Conservation (phyloP, 2,888 invertebrate genomes). For the Drosophila sordidapex region DNA sequence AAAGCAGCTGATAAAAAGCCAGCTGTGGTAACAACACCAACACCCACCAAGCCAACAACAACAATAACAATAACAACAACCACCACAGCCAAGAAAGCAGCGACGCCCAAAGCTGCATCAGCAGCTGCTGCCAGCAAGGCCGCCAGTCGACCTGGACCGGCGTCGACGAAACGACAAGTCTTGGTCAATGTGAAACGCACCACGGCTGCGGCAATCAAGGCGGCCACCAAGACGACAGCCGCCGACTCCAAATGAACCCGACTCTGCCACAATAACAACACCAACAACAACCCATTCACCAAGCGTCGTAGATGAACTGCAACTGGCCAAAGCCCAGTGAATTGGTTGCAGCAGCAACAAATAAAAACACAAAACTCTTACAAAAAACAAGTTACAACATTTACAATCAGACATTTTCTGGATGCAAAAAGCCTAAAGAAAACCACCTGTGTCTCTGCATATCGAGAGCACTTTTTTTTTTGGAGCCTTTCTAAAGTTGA, state of each 20-base stretch:
- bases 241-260: constrained; percentile 60
- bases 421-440: constrained; percentile 26
- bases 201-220: constrained; percentile 53
- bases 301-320: constrained; percentile 20
- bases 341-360: constrained; percentile 56
- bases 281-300: constrained; percentile 1
- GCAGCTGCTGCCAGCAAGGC: constrained; percentile 37
- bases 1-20: constrained; percentile 46
- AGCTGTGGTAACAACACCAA: background rate
- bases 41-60: constrained; percentile 38
- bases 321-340: constrained; percentile 44
- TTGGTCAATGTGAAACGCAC: constrained; percentile 70
- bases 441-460: constrained; percentile 45
- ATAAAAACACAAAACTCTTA: constrained; percentile 19
- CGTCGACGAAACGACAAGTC: constrained; percentile 65
- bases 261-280: constrained; percentile 1
- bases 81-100: constrained; percentile 44
- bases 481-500: constrained; percentile 48
- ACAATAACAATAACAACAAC: background rate
- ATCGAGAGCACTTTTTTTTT: constrained; percentile 41
- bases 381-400: constrained; percentile 20
- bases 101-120: constrained; percentile 42
- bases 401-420: constrained; percentile 23
- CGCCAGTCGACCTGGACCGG: constrained; percentile 63
- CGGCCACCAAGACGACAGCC: constrained; percentile 54